Base-by-base conservation (phyloP, 2,113 vertebrate genomes). In the Azemiops feae region DNA sequence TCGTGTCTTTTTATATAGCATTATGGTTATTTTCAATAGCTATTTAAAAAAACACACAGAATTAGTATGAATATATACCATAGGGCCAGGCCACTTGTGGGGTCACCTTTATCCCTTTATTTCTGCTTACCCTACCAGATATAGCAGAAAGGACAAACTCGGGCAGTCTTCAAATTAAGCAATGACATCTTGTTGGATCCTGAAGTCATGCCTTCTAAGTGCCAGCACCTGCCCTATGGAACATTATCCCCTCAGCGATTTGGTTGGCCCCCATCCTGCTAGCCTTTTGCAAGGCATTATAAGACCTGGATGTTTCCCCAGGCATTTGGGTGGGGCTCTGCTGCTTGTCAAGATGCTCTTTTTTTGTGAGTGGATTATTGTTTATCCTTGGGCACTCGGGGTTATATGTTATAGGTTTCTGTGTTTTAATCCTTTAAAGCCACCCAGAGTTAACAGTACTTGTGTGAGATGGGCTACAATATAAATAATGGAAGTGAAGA, bases 31-130 rank as follows among this genome's bases (percentile, higher is more conserved):
- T 57, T 86, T 58, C 16, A 45, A 50, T n/a, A 69, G n/a, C 2
- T 18, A 50, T 53, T 87, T 52, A 64, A 20, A 55, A 14, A 74
- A 81, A 90, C 92, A 18, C 95, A 92, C 50, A 94, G 91, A 87
- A 89, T 47, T 88, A 60, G 14, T 11, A 92, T 93, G 91, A 20
- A 57, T 91, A 58, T 89, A 52, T 39, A 91, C 16, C 50, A 89
- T 58, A 88, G 94, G n/a, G 16, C 69, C n/a, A 74, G 64, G 64
- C 14, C n/a, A 34, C 14, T 34, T 34, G 14, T 74, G 30, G 14
- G 14, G 34, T 74, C 64, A 74, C n/a, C 64, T 74, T 74, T 74
- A 16, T 74, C n/a, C 14, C 16, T 34, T 39, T 20, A 74, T 74
- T 69, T 74, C n/a, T 20, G 5, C 69, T 74, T 74, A 7, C 14